Percentiles rank a stretch among this genome's conserved stretches.
These are phyloP conservation scores for Xyrauchen texanus DNA, from an alignment of 2,113 vertebrate genomes.

Conservation along the genomic window DNA sequence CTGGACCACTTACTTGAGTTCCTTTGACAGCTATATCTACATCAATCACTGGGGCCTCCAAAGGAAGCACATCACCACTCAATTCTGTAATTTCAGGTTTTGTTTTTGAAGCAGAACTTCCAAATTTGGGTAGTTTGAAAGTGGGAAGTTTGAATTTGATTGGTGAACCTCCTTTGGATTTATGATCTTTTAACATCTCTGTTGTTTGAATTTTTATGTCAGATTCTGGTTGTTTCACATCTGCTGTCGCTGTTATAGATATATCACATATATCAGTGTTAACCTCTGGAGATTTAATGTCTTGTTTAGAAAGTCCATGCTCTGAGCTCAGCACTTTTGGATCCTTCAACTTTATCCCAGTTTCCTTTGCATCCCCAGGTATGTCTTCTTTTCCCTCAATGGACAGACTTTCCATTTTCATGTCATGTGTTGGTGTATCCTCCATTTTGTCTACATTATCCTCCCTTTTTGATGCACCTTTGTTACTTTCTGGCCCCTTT, in stretches of 20 bases:
- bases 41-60: not conserved
- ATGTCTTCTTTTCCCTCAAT: slow-evolving; percentile 2
- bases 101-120: slow-evolving; percentile 30
- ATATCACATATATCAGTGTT: slow-evolving; percentile 23
- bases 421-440: not conserved
- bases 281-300: slow-evolving; percentile 49
- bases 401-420: not conserved
- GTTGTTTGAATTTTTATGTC: slow-evolving; percentile 13
- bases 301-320: slow-evolving; percentile 44
- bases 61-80: not conserved
- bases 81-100: slow-evolving; percentile 25
- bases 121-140: slow-evolving; percentile 53
- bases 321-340: slow-evolving; percentile 10
- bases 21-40: too few relatives aligned
- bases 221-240: not conserved
- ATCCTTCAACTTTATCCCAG: too few relatives aligned
- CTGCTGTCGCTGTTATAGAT: not conserved
- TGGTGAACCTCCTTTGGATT: slow-evolving; percentile 33
- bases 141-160: slow-evolving; percentile 54
- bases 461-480: not conserved
- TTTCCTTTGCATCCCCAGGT: too few relatives aligned
- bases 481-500: slow-evolving; percentile 23
- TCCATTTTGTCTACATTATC: slow-evolving; percentile 1
- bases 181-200: too few relatives aligned
- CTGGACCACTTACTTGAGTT: too few relatives aligned